A percentile compares a stretch with the other conserved stretches of the same genome.
Conservation (phyloP, 2,113 vertebrate species). For the Engraulis encrasicolus region DNA sequence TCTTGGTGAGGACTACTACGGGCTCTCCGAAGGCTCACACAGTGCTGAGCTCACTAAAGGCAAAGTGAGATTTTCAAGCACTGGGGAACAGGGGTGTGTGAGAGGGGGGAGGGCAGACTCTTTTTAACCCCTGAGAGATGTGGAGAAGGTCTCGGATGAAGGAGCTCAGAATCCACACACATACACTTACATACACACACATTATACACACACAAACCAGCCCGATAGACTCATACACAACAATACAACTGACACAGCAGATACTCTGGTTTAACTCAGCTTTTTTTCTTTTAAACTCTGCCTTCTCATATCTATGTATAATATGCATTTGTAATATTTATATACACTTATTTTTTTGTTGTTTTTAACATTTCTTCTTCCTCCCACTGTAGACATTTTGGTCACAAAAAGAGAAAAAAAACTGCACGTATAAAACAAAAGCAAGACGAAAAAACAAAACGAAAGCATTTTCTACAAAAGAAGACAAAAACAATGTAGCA, state of each 20-base stretch:
- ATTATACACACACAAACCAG: slow-evolving; percentile 34
- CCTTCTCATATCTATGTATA: slow-evolving; percentile 38
- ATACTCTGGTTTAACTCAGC: slow-evolving; percentile 3
- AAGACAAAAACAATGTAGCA: slow-evolving; percentile 42
- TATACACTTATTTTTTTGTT: slow-evolving; percentile 43
- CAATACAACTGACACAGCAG: slow-evolving; percentile 41
- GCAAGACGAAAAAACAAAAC: slow-evolving; percentile 16
- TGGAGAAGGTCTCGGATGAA: slow-evolving; percentile 31
- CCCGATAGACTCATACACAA: slow-evolving; percentile 40
- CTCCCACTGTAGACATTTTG: slow-evolving; percentile 62
- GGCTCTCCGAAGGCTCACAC: slow-evolving; percentile 3
- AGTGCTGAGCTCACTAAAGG: background rate
- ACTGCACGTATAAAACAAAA: slow-evolving; percentile 44
- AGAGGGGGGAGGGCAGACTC: background rate
- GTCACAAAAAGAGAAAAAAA: slow-evolving; percentile 68
- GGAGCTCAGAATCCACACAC: slow-evolving; percentile 29
- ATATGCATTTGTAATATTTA: slow-evolving; percentile 28
- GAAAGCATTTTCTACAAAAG: slow-evolving; percentile 43
- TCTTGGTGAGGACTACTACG: background rate
- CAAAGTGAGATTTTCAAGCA: background rate
- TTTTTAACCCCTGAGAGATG: slow-evolving; percentile 55
- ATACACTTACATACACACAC: slow-evolving; percentile 28
- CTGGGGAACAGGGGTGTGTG: background rate
- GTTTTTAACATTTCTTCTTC: slow-evolving; percentile 33
- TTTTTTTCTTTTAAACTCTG: slow-evolving; percentile 31